A percentile compares a stretch with the other conserved stretches of the same genome.
These are phyloP conservation scores for Drosophila auraria DNA, from an alignment of 1,140 invertebrate species.

Conservation along the genomic window DNA sequence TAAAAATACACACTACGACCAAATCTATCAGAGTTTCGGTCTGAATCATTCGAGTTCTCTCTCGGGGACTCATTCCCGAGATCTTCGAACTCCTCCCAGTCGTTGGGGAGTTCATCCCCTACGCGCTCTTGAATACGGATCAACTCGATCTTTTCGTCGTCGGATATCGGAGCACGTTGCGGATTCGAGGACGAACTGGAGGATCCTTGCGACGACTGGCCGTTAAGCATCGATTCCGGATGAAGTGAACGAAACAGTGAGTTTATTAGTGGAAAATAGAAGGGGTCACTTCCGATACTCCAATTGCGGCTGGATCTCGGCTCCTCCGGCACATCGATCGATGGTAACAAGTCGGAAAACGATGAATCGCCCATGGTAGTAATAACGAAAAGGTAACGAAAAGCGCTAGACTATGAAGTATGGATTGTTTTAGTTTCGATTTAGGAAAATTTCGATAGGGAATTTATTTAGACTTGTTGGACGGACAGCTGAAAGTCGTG, in stretches of 20 bases:
- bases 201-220: background rate
- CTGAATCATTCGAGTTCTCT: slow-evolving; percentile 8
- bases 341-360: slow-evolving; percentile 40
- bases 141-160: slow-evolving; percentile 51
- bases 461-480: slow-evolving; percentile 17
- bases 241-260: slow-evolving; percentile 6
- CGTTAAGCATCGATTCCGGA: background rate
- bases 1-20: slow-evolving; percentile 10
- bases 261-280: slow-evolving; percentile 8
- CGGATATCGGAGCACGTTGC: slow-evolving; percentile 36
- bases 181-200: background rate
- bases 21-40: background rate
- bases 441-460: slow-evolving; percentile 29
- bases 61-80: slow-evolving; percentile 1
- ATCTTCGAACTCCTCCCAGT: background rate
- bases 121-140: slow-evolving; percentile 13
- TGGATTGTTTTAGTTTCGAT: background rate
- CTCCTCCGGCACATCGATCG: slow-evolving; percentile 10
- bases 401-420: background rate
- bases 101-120: background rate
- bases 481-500: slow-evolving; percentile 7
- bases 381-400: background rate
- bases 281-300: background rate
- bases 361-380: slow-evolving; percentile 41
- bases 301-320: slow-evolving; percentile 1